Evolutionary conservation across 1,140 invertebrate genomes (phyloP).

Genomic region (Caenorhabditis briggsae): DNA sequence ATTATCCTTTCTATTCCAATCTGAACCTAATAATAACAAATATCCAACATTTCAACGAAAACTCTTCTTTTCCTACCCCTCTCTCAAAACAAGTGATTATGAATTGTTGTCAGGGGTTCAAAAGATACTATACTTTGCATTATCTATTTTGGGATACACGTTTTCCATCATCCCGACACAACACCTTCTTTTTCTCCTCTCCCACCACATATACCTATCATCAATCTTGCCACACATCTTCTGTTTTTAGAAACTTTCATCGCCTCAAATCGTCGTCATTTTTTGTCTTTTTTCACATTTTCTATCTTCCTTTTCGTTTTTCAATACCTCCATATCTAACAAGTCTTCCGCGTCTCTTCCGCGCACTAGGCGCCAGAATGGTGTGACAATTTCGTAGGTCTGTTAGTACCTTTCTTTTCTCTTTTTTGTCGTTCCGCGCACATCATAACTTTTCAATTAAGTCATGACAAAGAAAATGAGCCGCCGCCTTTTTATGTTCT

Average conservation of each 20-base stretch:
- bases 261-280: constrained; percentile 23
- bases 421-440: constrained; percentile 51
- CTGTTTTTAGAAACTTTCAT: constrained; percentile 52
- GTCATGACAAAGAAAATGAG: constrained; percentile 19
- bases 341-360: neutral
- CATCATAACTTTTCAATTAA: constrained; percentile 55
- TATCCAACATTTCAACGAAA: too few relatives aligned
- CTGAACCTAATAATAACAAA: too few relatives aligned
- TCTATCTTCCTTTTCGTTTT: too few relatives aligned
- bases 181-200: neutral
- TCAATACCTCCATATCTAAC: neutral
- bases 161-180: constrained; percentile 45
- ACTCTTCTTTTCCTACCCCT: too few relatives aligned
- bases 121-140: neutral
- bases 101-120: neutral
- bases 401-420: neutral
- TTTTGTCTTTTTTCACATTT: constrained; percentile 7
- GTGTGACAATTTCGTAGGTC: neutral
- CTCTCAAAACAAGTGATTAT: neutral
- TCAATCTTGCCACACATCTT: constrained; percentile 55
- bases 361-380: constrained; percentile 35
- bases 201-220: constrained; percentile 3
- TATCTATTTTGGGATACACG: constrained; percentile 45
- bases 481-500: constrained; percentile 50
- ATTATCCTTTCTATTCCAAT: neutral